A percentile compares a stretch with the other conserved stretches of the same genome.
These are phyloP conservation scores for Brachycybe producta DNA, from an alignment of 2,888 invertebrate species.

Conservation along the genomic window DNA sequence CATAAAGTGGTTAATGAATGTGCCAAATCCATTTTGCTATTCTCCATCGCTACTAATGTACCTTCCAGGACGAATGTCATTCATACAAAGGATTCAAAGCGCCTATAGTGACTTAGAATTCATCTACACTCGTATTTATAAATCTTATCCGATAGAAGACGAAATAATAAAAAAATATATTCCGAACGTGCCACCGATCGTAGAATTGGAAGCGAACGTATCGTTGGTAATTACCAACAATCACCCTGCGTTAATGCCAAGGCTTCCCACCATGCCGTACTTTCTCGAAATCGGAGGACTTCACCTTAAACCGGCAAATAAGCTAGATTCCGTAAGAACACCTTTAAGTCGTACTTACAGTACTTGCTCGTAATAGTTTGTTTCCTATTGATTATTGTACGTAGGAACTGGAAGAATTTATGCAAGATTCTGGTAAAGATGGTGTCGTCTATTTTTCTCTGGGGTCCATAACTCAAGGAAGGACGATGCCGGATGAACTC, in stretches of 20 bases:
- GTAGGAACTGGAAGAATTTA: slow-evolving; percentile 9
- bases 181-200: neutral
- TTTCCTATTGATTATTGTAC: no score
- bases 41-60: neutral
- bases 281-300: neutral
- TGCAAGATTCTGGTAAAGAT: slow-evolving; percentile 3
- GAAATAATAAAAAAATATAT: neutral
- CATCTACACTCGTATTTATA: neutral
- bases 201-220: slow-evolving; percentile 2
- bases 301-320: slow-evolving; percentile 1
- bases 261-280: neutral
- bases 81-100: neutral
- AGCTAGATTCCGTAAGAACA: no score
- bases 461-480: slow-evolving; percentile 2
- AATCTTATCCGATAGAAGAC: neutral
- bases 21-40: neutral
- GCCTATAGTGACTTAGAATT: neutral
- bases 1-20: slow-evolving; percentile 1
- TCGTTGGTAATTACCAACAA: slow-evolving; percentile 1
- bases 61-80: neutral
- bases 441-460: slow-evolving; percentile 14
- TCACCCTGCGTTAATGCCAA: neutral
- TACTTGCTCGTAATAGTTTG: no score
- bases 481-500: neutral
- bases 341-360: no score